These are phyloP conservation scores for Hemicentrotus pulcherrimus DNA, from an alignment of 35 echinoderm and acorn worm genomes.

Conservation along the genomic window DNA sequence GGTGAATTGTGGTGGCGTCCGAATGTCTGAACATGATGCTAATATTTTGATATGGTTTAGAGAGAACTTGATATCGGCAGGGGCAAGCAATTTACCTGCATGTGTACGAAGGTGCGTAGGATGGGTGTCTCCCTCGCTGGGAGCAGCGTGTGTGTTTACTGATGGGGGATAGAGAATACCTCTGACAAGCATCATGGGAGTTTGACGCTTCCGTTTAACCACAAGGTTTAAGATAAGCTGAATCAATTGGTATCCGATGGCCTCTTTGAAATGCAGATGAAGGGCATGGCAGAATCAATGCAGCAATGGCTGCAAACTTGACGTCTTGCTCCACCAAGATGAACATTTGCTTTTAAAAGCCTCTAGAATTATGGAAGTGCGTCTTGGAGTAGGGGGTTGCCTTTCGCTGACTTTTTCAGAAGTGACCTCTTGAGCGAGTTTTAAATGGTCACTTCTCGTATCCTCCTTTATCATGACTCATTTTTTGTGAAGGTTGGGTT, in stretches of 20 bases:
- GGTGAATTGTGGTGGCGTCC: conserved; percentile 9
- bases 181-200: neutral
- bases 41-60: neutral
- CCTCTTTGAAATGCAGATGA: conserved; percentile 27
- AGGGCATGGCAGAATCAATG: neutral
- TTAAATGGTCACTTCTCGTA: neutral
- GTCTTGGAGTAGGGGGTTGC: neutral
- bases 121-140: neutral
- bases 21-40: conserved; percentile 35
- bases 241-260: conserved; percentile 38
- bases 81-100: neutral
- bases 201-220: neutral
- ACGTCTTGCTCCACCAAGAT: neutral
- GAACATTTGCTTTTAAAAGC: conserved; percentile 46
- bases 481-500: neutral
- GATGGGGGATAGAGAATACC: neutral
- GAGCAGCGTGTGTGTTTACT: conserved; percentile 12
- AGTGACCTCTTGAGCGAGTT: neutral
- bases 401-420: conserved; percentile 5
- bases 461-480: neutral
- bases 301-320: conserved; percentile 4
- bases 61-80: neutral
- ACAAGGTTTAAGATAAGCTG: conserved; percentile 35
- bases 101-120: neutral
- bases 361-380: conserved; percentile 23